These are phyloP conservation scores for Nineta flava DNA, from an alignment of 2,888 invertebrate species.

Conservation along the genomic window DNA sequence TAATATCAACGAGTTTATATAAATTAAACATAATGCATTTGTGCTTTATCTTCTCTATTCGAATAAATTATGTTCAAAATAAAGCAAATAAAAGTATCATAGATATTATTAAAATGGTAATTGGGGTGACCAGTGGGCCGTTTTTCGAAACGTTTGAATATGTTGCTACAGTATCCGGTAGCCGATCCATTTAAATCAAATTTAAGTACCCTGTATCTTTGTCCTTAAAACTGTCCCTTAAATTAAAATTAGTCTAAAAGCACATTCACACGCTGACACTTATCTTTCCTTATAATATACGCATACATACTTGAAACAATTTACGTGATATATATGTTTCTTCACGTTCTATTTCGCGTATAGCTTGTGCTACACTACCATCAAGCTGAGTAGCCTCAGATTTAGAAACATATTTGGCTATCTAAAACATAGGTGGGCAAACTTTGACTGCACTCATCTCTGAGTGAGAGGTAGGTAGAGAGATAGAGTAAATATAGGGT, in stretches of 20 bases:
- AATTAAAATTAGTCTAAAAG: slow-evolving; percentile 14
- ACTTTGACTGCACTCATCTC: no score
- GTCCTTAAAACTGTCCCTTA: slow-evolving; percentile 14
- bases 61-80: no score
- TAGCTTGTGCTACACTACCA: slow-evolving; percentile 13
- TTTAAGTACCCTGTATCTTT: slow-evolving; percentile 16
- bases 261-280: slow-evolving; percentile 18
- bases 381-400: slow-evolving; percentile 10
- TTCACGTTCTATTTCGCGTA: slow-evolving; percentile 13
- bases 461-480: no score
- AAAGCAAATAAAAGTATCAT: no score
- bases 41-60: no score
- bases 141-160: slow-evolving; percentile 10
- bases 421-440: no score
- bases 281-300: slow-evolving; percentile 17
- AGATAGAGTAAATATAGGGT: no score
- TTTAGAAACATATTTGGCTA: slow-evolving; percentile 11
- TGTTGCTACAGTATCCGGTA: slow-evolving; percentile 5
- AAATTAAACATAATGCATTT: no score
- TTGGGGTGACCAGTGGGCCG: slow-evolving; percentile 9
- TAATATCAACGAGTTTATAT: no score
- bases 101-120: no score
- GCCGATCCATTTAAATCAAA: slow-evolving; percentile 13
- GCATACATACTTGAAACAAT: slow-evolving; percentile 18
- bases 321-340: slow-evolving; percentile 14